Conservation (phyloP, 2,888 invertebrate species). For the Neria commutata region DNA sequence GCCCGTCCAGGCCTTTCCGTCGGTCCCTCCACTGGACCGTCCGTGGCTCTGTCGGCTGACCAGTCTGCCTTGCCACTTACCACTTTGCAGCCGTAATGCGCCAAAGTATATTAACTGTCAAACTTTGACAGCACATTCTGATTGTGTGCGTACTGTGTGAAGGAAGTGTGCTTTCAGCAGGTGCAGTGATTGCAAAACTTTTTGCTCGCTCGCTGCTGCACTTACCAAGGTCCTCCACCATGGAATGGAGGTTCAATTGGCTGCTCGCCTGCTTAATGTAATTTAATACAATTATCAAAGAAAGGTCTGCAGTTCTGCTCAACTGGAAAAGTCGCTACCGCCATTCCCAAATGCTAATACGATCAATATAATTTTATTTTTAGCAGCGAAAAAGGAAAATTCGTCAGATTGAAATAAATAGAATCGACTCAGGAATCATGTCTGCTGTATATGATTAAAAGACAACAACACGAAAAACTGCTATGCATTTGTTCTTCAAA, state of each 20-base stretch:
- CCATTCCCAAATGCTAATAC: slow-evolving; percentile 50
- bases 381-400: no score
- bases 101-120: slow-evolving; percentile 33
- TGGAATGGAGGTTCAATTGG: no score
- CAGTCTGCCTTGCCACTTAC: no score
- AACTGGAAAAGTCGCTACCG: slow-evolving; percentile 39
- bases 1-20: no score
- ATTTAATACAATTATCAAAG: slow-evolving; percentile 45
- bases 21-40: no score
- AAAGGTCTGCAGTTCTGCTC: slow-evolving; percentile 26
- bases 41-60: slow-evolving; percentile 18
- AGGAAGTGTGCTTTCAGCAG: slow-evolving; percentile 39
- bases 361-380: no score
- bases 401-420: no score
- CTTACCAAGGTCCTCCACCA: background rate
- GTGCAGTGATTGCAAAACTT: slow-evolving; percentile 27
- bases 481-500: no score
- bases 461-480: no score
- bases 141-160: slow-evolving; percentile 35
- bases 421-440: no score
- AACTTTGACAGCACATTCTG: slow-evolving; percentile 44
- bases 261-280: slow-evolving; percentile 30
- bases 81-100: background rate
- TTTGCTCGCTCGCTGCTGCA: slow-evolving; percentile 5
- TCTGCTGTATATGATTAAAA: no score